A percentile compares a stretch with the other conserved stretches of the same genome.
phyloP scores from a whole-genome alignment of 2,113 vertebrate species.

The Clarias magur region DNA sequence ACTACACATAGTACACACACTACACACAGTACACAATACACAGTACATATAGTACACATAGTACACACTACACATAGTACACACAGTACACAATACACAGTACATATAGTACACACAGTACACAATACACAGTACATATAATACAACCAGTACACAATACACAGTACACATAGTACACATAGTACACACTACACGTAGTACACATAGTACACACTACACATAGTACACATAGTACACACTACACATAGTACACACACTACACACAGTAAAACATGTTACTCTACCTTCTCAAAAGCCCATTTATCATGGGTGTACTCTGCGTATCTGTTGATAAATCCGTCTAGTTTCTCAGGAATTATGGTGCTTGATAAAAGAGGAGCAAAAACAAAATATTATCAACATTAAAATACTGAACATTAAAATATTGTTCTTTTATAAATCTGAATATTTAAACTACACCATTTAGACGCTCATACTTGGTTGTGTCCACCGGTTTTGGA shows the following conservation, averaged over 20 bases:
- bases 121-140: no score
- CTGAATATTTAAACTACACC: neutral
- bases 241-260: neutral
- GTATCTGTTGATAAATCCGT: conserved; percentile 89
- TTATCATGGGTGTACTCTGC: conserved; percentile 91
- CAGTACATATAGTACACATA: no score
- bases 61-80: no score
- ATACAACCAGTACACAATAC: no score
- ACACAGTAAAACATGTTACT: neutral
- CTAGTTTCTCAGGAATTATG: conserved; percentile 90
- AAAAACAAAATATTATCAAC: conserved; percentile 26
- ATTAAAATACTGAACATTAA: no score
- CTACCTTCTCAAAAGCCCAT: conserved; percentile 93
- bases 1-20: no score
- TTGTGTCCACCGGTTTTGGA: conserved; percentile 89
- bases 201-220: no score
- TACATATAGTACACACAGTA: no score
- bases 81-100: no score
- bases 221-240: neutral
- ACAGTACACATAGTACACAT: no score
- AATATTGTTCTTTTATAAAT: neutral
- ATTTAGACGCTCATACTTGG: conserved; percentile 72
- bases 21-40: no score
- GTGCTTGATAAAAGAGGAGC: conserved; percentile 69
- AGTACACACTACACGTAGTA: no score